A percentile compares a stretch with the other conserved stretches of the same genome.
phyloP scores from a whole-genome alignment of 2,113 vertebrate genomes.

The Rhynchopsitta pachyrhyncha region DNA sequence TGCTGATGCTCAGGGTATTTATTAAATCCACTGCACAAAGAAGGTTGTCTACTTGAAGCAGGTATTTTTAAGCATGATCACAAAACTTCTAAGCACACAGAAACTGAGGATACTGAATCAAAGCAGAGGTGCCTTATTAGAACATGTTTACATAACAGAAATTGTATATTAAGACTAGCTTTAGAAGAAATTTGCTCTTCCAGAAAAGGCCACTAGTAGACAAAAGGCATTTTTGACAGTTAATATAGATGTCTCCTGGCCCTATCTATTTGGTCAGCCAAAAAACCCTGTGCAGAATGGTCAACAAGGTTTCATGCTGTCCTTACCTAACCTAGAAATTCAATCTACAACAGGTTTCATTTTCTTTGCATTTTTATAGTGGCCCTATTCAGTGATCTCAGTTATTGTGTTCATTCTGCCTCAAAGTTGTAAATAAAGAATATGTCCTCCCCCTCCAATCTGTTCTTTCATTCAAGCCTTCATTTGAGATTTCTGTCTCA shows the following conservation, averaged over 20 bases:
- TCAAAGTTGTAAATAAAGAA: not conserved
- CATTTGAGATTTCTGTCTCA: not conserved
- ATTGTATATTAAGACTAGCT: not conserved
- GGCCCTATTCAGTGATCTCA: not conserved
- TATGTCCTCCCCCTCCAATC: not conserved
- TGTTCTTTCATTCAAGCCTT: not conserved
- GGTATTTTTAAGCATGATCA: not conserved
- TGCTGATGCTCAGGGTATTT: not conserved
- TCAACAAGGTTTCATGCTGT: not conserved
- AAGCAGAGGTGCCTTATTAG: not conserved
- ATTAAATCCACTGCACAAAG: not conserved
- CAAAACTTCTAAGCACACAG: not conserved
- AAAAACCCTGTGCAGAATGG: not conserved
- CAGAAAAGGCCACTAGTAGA: not conserved
- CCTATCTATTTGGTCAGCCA: not conserved
- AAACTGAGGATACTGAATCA: not conserved
- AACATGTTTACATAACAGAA: not conserved
- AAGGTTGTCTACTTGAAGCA: not conserved
- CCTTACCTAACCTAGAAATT: not conserved
- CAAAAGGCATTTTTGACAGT: not conserved
- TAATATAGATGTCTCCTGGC: not conserved
- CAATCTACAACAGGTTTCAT: not conserved
- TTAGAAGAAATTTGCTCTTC: not conserved
- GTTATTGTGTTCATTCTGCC: not conserved
- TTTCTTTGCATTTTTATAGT: not conserved